Evolutionary conservation across 1,140 invertebrate genomes (phyloP).

Genomic region (Lasioglossum albipes): DNA sequence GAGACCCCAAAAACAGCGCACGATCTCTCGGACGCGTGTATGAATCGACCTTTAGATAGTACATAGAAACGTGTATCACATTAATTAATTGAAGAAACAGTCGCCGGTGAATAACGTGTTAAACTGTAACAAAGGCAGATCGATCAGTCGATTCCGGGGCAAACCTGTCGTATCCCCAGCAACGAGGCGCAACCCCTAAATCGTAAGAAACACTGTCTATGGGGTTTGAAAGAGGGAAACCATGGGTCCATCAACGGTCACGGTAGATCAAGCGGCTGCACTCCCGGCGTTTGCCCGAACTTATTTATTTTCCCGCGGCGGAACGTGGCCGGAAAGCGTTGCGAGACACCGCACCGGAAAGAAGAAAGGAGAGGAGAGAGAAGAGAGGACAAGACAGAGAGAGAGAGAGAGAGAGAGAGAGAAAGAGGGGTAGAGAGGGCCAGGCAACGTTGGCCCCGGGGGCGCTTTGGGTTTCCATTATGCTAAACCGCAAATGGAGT

Average conservation of each 20-base stretch:
- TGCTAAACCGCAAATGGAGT: slow-evolving; percentile 81
- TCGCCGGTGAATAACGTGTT: too few relatives aligned
- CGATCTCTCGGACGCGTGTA: too few relatives aligned
- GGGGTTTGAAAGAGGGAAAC: too few relatives aligned
- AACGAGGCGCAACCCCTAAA: background rate
- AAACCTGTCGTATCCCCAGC: too few relatives aligned
- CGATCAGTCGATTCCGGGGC: too few relatives aligned
- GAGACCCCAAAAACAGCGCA: too few relatives aligned
- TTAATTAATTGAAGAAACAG: too few relatives aligned
- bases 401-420: slow-evolving; percentile 24
- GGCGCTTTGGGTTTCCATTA: slow-evolving; percentile 80
- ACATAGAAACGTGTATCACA: too few relatives aligned
- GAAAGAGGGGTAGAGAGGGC: background rate
- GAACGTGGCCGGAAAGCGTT: slow-evolving; percentile 42
- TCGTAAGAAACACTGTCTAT: background rate
- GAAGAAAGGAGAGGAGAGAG: slow-evolving; percentile 44
- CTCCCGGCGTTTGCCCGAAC: slow-evolving; percentile 33
- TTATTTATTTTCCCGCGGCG: slow-evolving; percentile 56
- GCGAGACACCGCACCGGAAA: slow-evolving; percentile 30
- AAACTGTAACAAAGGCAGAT: too few relatives aligned
- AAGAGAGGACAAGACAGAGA: background rate
- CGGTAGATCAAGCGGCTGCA: slow-evolving; percentile 30
- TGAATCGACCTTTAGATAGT: too few relatives aligned
- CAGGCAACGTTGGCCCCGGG: slow-evolving; percentile 61
- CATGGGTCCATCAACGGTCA: slow-evolving; percentile 5